Conservation (phyloP, 2,113 vertebrate species). For the Chaetura pelagica region DNA sequence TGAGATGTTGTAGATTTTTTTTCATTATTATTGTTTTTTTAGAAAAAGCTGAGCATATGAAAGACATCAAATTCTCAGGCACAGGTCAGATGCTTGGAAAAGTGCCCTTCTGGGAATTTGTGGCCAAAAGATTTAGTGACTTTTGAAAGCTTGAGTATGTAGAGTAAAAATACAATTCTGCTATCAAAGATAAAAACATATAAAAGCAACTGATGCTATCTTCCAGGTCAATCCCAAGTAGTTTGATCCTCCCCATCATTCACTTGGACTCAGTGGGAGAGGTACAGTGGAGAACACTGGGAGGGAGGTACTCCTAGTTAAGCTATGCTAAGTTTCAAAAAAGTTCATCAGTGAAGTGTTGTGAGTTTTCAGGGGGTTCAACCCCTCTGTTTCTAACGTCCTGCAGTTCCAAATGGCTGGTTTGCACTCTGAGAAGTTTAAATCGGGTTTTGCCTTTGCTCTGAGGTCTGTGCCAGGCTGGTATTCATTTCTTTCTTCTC, state of each 20-base stretch:
- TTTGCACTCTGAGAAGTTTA: not conserved
- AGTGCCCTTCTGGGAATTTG: not conserved
- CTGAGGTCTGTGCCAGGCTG: not conserved
- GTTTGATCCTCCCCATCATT: not conserved
- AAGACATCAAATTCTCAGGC: not conserved
- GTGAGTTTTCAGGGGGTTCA: rapidly evolving
- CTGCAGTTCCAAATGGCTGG: rapidly evolving
- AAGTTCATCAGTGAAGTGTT: not conserved
- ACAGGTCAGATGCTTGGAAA: not conserved
- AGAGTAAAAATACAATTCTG: not conserved
- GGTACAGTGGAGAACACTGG: not conserved
- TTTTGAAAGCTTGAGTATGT: not conserved
- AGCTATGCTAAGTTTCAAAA: not conserved
- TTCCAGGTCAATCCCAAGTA: not conserved
- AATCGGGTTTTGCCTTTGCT: not conserved
- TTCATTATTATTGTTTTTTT: not conserved
- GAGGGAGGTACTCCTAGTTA: not conserved
- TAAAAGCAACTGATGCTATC: not conserved
- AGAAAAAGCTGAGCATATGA: not conserved
- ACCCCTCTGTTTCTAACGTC: rapidly evolving
- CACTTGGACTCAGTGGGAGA: not conserved
- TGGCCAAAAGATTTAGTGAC: not conserved
- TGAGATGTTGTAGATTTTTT: not conserved
- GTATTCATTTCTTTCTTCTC: not conserved
- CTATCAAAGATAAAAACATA: not conserved